These are phyloP conservation scores for Lepidocyrtoides sp. DNA, from an alignment of 2,888 invertebrate genomes.

Conservation along the genomic window DNA sequence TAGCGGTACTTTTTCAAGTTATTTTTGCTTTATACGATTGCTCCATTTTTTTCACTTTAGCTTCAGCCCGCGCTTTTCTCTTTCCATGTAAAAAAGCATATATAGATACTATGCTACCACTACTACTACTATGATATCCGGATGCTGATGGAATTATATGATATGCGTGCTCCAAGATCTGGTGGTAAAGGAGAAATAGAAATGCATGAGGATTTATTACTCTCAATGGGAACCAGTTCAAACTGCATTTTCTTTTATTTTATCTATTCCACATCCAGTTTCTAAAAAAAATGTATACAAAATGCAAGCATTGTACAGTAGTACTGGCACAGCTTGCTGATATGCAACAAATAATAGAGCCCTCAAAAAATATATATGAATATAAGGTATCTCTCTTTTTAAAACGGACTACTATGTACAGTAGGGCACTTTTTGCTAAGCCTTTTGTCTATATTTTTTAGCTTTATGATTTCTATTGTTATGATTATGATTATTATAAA, in stretches of 20 bases:
- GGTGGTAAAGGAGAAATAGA: constrained; percentile 44
- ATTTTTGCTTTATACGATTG: not conserved
- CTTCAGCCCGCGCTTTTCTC: too few relatives aligned
- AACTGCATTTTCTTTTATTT: constrained; percentile 67
- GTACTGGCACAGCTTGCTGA: too few relatives aligned
- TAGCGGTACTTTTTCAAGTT: not conserved
- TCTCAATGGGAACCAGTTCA: constrained; percentile 71
- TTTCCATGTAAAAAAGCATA: not conserved
- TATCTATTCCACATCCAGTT: too few relatives aligned
- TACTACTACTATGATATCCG: too few relatives aligned
- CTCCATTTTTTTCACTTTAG: not conserved
- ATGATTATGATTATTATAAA: constrained; percentile 66
- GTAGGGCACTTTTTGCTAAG: not conserved
- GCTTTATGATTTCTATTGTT: constrained; percentile 12
- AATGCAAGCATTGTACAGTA: not conserved
- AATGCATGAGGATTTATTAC: constrained; percentile 74
- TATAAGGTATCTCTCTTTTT: too few relatives aligned
- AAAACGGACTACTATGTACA: too few relatives aligned
- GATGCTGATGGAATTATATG: too few relatives aligned
- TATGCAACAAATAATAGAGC: not conserved
- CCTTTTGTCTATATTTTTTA: constrained; percentile 28
- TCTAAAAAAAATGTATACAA: too few relatives aligned
- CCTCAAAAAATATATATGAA: not conserved
- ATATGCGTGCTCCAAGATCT: not conserved
- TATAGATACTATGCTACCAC: not conserved